Evolutionary conservation across 2,888 invertebrate species (phyloP).

Genomic region (Melanostoma scalare): DNA sequence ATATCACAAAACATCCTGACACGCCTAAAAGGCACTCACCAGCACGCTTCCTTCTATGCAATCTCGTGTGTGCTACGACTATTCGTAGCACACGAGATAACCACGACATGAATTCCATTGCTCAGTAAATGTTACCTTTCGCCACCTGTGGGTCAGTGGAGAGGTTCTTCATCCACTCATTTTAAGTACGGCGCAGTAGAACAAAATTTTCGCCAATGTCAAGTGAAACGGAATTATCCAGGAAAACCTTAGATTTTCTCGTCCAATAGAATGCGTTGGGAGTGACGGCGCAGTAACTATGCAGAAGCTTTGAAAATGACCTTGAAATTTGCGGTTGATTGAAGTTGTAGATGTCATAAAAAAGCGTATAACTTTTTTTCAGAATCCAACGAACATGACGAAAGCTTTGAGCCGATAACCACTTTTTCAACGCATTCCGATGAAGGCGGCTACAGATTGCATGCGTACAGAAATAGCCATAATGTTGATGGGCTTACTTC

Average conservation of each 20-base stretch:
- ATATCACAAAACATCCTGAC: constrained; percentile 55
- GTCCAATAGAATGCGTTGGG: constrained; percentile 12
- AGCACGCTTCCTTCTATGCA: constrained; percentile 79
- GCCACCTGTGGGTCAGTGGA: constrained; percentile 72
- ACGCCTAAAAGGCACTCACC: constrained; percentile 76
- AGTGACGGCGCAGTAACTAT: constrained; percentile 43
- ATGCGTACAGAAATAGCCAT: constrained; percentile 78
- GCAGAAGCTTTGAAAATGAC: constrained; percentile 73
- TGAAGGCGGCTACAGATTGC: constrained; percentile 79
- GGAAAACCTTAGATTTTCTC: too few species aligned
- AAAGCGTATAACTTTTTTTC: not conserved
- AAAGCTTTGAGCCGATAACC: constrained; percentile 75
- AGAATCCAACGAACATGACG: constrained; percentile 77
- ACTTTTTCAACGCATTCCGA: constrained; percentile 78
- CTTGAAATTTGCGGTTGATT: constrained; percentile 78
- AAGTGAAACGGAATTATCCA: constrained; percentile 23
- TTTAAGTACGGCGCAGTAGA: constrained; percentile 72
- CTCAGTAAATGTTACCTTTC: constrained; percentile 33
- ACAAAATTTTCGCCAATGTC: constrained; percentile 71
- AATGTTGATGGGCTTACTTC: constrained; percentile 75
- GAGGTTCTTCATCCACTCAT: constrained; percentile 63
- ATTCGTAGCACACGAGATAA: constrained; percentile 77
- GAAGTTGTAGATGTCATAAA: constrained; percentile 56
- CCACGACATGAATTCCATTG: constrained; percentile 71
- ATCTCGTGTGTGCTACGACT: too few species aligned